Conservation (phyloP, 2,888 invertebrate species). For the Mesochorus sp. region DNA sequence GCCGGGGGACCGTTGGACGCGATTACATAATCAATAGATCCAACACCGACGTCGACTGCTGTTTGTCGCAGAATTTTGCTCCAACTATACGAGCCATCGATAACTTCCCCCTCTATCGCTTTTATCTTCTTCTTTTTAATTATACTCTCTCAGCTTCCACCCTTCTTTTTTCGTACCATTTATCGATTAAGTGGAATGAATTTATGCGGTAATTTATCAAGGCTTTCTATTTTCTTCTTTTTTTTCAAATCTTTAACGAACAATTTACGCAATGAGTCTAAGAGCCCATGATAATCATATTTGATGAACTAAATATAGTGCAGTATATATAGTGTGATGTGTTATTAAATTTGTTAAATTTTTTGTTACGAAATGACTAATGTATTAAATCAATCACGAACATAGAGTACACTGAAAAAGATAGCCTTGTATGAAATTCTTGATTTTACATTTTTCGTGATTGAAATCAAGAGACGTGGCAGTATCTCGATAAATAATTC, state of each 20-base stretch:
- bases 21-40: slow-evolving; percentile 58
- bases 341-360: background rate
- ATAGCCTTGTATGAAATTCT: too few species aligned
- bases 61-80: slow-evolving; percentile 31
- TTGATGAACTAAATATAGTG: background rate
- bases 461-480: too few species aligned
- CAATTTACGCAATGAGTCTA: background rate
- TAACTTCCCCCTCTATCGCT: slow-evolving; percentile 4
- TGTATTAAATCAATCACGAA: too few species aligned
- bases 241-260: background rate
- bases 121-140: slow-evolving; percentile 24
- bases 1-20: slow-evolving; percentile 41
- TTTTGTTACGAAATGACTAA: too few species aligned
- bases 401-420: too few species aligned
- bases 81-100: slow-evolving; percentile 33
- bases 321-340: background rate
- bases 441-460: too few species aligned
- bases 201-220: slow-evolving; percentile 18
- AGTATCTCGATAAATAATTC: too few species aligned
- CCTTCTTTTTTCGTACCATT: slow-evolving; percentile 1
- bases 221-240: background rate
- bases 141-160: slow-evolving; percentile 6
- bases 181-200: slow-evolving; percentile 39
- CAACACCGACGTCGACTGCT: slow-evolving; percentile 29
- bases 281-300: background rate